phyloP scores from a whole-genome alignment of 2,797 vertebrate genomes.

The Nannoperca obscura region DNA sequence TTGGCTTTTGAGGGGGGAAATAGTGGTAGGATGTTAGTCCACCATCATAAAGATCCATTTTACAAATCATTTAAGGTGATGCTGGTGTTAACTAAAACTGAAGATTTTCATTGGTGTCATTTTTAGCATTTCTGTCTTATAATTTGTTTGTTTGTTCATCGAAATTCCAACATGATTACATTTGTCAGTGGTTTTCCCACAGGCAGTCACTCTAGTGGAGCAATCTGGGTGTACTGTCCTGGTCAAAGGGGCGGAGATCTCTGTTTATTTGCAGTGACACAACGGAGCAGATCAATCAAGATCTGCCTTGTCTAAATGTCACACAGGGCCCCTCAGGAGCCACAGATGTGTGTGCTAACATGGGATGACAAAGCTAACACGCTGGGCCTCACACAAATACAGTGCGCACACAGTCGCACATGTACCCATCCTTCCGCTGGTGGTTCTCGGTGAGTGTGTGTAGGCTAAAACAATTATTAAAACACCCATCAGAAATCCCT shows the following conservation, averaged over 20 bases:
- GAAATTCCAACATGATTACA: constrained; percentile 34
- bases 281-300: constrained; percentile 62
- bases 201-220: not conserved
- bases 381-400: not conserved
- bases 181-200: constrained; percentile 16
- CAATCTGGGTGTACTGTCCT: constrained; percentile 20
- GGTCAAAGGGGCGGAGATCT: constrained; percentile 47
- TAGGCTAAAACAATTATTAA: constrained; percentile 9
- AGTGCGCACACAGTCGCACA: not conserved
- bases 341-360: constrained; percentile 51
- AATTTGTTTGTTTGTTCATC: not conserved
- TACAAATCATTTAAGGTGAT: constrained; percentile 30
- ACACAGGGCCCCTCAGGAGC: constrained; percentile 59
- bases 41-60: constrained; percentile 30
- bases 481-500: constrained; percentile 40
- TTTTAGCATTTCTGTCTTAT: constrained; percentile 12
- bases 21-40: constrained; percentile 20
- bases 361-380: constrained; percentile 38
- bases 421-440: not conserved
- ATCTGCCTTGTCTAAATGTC: constrained; percentile 73
- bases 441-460: not conserved
- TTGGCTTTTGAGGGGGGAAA: constrained; percentile 15
- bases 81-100: constrained; percentile 16
- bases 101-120: no score
- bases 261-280: constrained; percentile 64